phyloP scores from a whole-genome alignment of 2,797 vertebrate species.

The Pogonophryne albipinna region DNA sequence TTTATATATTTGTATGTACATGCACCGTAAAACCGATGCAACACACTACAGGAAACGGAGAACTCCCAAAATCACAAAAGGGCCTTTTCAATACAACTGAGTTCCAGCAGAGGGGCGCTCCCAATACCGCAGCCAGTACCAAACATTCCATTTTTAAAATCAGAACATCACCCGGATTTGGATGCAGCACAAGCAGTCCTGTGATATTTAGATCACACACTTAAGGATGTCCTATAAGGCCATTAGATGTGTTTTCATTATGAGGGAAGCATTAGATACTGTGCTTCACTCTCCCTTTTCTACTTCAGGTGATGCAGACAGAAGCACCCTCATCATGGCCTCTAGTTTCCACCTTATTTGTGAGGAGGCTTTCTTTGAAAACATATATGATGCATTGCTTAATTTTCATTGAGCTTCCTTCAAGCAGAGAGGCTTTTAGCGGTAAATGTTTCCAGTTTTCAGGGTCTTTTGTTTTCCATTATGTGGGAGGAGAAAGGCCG shows the following conservation, averaged over 20 bases:
- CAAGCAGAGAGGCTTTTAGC: conserved; percentile 34
- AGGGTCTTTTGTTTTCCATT: conserved; percentile 54
- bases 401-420: conserved; percentile 26
- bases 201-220: neutral
- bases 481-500: conserved; percentile 56
- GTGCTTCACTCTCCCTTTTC: neutral
- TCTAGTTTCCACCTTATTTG: neutral
- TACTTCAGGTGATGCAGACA: neutral
- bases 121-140: neutral
- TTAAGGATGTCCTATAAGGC: neutral
- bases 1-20: too few relatives aligned
- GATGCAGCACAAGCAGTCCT: neutral
- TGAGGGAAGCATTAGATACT: neutral
- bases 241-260: too few relatives aligned
- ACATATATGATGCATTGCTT: conserved; percentile 19
- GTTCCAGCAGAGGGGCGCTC: conserved; percentile 38
- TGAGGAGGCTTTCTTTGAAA: neutral
- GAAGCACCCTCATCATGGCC: neutral
- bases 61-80: too few relatives aligned
- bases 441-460: conserved; percentile 33
- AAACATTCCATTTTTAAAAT: neutral
- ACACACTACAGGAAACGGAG: too few relatives aligned
- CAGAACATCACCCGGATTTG: neutral
- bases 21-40: too few relatives aligned
- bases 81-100: too few relatives aligned